phyloP scores from a whole-genome alignment of 2,888 invertebrate species.

The Lepidonotus clava region DNA sequence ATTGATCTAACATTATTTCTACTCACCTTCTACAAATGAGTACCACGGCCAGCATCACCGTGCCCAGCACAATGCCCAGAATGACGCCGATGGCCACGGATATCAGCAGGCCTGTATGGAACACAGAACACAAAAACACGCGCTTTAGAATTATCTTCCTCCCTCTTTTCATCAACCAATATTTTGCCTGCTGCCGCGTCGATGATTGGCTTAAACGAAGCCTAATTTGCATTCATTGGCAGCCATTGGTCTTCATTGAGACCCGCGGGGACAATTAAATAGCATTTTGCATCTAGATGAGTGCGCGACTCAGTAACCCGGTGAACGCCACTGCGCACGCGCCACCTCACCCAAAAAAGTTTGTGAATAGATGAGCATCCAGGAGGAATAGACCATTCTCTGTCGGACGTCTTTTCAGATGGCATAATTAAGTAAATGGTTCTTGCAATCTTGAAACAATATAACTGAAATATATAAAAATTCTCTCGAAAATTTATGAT shows the following conservation, averaged over 20 bases:
- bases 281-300: constrained; percentile 52
- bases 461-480: too few species aligned
- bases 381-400: too few species aligned
- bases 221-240: constrained; percentile 45
- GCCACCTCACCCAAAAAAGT: not conserved
- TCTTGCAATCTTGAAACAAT: too few species aligned
- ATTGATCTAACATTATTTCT: not conserved
- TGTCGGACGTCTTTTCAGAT: too few species aligned
- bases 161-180: constrained; percentile 30
- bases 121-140: not conserved
- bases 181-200: not conserved
- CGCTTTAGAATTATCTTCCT: not conserved
- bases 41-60: constrained; percentile 40
- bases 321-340: not conserved
- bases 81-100: constrained; percentile 46
- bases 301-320: not conserved
- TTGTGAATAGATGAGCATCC: constrained; percentile 11
- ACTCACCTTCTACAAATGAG: constrained; percentile 40
- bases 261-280: constrained; percentile 39
- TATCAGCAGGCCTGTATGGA: constrained; percentile 33
- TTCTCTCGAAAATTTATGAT: too few species aligned
- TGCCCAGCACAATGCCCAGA: constrained; percentile 46
- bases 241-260: not conserved
- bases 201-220: constrained; percentile 46
- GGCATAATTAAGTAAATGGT: too few species aligned